Conservation (phyloP, 64 coral and sea anemone genomes). For the Platygyra sinensis region DNA sequence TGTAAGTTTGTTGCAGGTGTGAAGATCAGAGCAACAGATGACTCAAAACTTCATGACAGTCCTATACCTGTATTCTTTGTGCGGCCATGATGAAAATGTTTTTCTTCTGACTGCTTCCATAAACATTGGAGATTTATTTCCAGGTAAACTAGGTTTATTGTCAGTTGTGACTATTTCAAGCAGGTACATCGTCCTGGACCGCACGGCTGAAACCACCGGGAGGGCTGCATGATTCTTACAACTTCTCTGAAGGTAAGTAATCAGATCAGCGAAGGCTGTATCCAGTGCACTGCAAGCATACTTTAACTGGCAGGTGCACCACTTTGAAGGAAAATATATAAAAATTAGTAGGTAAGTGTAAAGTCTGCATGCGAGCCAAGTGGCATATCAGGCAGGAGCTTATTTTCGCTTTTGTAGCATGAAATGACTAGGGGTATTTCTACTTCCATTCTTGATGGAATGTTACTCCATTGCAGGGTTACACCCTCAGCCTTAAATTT, state of each 20-base stretch:
- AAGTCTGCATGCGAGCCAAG: too few species aligned
- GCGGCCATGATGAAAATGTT: constrained; percentile 93
- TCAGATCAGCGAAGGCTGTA: constrained; percentile 71
- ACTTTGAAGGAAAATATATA: constrained; percentile 46
- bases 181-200: constrained; percentile 70
- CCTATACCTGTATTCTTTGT: constrained; percentile 87
- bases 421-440: too few species aligned
- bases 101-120: constrained; percentile 85
- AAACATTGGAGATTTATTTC: constrained; percentile 80
- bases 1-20: background rate
- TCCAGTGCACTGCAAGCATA: constrained; percentile 63
- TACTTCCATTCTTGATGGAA: too few species aligned
- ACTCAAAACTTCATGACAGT: background rate
- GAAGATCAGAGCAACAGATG: background rate
- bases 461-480: too few species aligned
- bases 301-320: constrained; percentile 75
- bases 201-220: constrained; percentile 77
- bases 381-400: too few species aligned
- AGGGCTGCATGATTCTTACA: constrained; percentile 83
- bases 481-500: too few species aligned
- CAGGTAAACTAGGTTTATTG: constrained; percentile 52
- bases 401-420: too few species aligned
- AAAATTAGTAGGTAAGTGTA: background rate
- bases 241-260: constrained; percentile 55
- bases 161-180: constrained; percentile 59